These are phyloP conservation scores for Hyalella azteca DNA, from an alignment of 2,888 invertebrate species.

Conservation along the genomic window DNA sequence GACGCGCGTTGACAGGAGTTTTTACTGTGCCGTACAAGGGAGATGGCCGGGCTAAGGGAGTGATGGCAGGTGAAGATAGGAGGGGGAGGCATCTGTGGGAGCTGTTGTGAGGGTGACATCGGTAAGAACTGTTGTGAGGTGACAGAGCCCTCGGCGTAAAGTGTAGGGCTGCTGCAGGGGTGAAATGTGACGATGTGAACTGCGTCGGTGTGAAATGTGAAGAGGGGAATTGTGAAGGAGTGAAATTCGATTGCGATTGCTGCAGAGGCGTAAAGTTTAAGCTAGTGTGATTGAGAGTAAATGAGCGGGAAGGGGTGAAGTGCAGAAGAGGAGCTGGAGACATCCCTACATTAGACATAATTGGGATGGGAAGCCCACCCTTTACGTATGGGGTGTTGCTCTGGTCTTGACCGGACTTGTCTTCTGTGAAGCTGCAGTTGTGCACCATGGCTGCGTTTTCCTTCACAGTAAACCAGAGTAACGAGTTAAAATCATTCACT, in stretches of 20 bases:
- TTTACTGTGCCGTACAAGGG: conserved; percentile 2
- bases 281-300: conserved; percentile 18
- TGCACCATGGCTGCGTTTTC: conserved; percentile 35
- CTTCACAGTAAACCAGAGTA: neutral
- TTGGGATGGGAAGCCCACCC: conserved; percentile 2
- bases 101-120: neutral
- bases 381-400: neutral
- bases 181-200: neutral
- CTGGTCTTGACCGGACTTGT: neutral
- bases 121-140: neutral
- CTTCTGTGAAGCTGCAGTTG: conserved; percentile 30
- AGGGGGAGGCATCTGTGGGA: neutral
- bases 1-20: conserved; percentile 20
- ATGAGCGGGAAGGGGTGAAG: conserved; percentile 9
- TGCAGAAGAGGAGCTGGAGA: conserved; percentile 1
- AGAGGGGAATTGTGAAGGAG: neutral
- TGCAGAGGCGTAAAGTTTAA: conserved; percentile 27
- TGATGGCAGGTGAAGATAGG: neutral
- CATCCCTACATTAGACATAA: neutral
- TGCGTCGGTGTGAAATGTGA: conserved; percentile 20
- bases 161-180: neutral
- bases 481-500: too few species aligned
- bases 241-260: neutral
- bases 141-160: neutral
- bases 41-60: neutral